These are phyloP conservation scores for Liparis tanakae DNA, from an alignment of 2,797 vertebrate species.

Conservation along the genomic window DNA sequence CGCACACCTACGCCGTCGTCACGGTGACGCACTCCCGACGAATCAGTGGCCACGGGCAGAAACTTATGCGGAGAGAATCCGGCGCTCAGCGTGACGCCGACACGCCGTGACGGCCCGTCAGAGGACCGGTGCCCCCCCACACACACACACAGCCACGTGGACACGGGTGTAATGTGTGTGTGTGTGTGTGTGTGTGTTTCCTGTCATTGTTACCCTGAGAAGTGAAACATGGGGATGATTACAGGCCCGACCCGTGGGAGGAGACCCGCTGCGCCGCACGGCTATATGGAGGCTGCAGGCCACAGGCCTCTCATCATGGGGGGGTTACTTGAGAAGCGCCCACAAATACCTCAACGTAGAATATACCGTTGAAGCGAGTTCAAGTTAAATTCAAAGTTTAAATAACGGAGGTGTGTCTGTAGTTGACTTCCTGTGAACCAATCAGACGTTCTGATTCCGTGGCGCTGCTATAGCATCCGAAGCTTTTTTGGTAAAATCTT, in stretches of 20 bases:
- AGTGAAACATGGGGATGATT: conserved; percentile 74
- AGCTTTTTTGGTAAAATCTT: neutral
- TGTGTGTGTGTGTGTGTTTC: conserved; percentile 7
- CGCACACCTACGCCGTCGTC: neutral
- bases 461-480: too few relatives aligned
- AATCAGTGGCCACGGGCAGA: neutral
- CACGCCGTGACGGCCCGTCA: too few relatives aligned
- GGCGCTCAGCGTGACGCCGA: too few relatives aligned
- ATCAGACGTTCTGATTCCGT: neutral
- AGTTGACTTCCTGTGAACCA: neutral
- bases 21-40: neutral
- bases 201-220: conserved; percentile 59
- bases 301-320: conserved; percentile 67
- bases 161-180: too few relatives aligned
- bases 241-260: conserved; percentile 76
- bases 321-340: neutral
- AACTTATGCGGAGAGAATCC: neutral
- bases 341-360: neutral
- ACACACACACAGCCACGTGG: too few relatives aligned
- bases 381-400: neutral
- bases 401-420: neutral
- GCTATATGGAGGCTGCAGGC: conserved; percentile 75
- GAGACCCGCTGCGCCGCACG: conserved; percentile 65
- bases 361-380: neutral
- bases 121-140: too few relatives aligned